Base-by-base conservation (phyloP, 2,113 vertebrate genomes). In the Acrocephalus kingi region DNA sequence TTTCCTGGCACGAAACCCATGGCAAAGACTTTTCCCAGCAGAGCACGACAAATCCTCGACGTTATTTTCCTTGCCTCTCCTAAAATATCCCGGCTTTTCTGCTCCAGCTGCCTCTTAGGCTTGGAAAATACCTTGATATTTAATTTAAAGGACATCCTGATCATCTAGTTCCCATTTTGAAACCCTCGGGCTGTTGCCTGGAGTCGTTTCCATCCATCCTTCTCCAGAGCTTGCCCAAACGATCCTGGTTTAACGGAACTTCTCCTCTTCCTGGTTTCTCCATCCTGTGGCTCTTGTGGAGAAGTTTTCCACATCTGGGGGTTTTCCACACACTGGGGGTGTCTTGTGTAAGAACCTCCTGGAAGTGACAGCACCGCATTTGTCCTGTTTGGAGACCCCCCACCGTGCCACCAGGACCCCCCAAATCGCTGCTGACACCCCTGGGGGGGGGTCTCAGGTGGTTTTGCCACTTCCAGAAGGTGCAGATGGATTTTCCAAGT, bases 201-300 rank as follows among this genome's bases (percentile, higher is more conserved):
- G 86, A 54, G 82, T 80, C 17, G 3, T 92, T 94, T 13, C 18
- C 15, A 10, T n/a, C 59, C 31, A 6, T 74, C 86, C 95, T 45
- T 68, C 71, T 79, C 68, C 86, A 56, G 49, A 45, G 61, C 87
- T 85, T 58, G 68, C 87, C 73, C 30, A 39, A 79, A 66, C 13
- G 0, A 49, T 21, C 25, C 30, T 51, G 74, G 94, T 84, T 91
- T 87, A 96, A 96, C 90, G 0, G 69, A 33, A 85, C 13, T 25
- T 75, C 6, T 71, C 84, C 75, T 78, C 87, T 91, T 97, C 95
- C 91, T 86, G 46, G 9, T 95, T 95, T 89, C 92, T 85, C 93
- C 94, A 95, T 76, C 83, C 0, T 21, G 79, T 7, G 83, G 72
- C 80, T 93, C 92, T 83, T 66, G 94, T 45, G 93, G 89, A 87